Evolutionary conservation across 1,140 invertebrate species (phyloP).

Genomic region (Marisa cornuarietis): DNA sequence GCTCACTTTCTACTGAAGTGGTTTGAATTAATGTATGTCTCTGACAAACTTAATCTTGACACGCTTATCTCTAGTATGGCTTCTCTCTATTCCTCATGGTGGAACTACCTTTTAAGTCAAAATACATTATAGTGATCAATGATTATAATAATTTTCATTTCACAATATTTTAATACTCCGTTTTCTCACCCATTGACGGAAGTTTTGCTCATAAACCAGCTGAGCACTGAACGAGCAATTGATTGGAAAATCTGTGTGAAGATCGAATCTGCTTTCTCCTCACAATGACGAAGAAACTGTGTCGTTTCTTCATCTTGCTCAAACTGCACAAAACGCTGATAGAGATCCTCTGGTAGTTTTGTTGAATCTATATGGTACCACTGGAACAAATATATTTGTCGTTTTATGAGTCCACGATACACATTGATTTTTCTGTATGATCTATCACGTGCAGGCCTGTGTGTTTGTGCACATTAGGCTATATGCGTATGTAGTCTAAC

Average conservation of each 20-base stretch:
- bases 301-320: constrained; percentile 77
- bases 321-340: constrained; percentile 72
- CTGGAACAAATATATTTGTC: constrained; percentile 35
- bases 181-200: constrained; percentile 81
- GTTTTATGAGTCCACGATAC: background rate
- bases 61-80: no score
- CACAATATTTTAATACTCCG: no score
- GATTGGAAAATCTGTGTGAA: constrained; percentile 82
- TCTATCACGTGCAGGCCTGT: background rate
- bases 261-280: constrained; percentile 78
- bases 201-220: constrained; percentile 82
- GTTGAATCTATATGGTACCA: constrained; percentile 53
- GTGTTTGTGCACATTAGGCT: background rate
- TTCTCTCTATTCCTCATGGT: no score
- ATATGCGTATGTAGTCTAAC: background rate
- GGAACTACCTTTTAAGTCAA: no score
- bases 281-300: constrained; percentile 76
- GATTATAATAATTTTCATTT: no score
- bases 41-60: no score
- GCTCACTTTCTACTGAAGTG: no score
- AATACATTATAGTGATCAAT: no score
- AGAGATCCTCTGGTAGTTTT: constrained; percentile 40
- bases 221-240: constrained; percentile 75
- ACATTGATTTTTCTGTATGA: background rate
- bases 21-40: no score